Evolutionary conservation across 2,888 invertebrate genomes (phyloP), one percentile per base, ranked within the genome.

Genomic region (Drosophila greeni): DNA sequence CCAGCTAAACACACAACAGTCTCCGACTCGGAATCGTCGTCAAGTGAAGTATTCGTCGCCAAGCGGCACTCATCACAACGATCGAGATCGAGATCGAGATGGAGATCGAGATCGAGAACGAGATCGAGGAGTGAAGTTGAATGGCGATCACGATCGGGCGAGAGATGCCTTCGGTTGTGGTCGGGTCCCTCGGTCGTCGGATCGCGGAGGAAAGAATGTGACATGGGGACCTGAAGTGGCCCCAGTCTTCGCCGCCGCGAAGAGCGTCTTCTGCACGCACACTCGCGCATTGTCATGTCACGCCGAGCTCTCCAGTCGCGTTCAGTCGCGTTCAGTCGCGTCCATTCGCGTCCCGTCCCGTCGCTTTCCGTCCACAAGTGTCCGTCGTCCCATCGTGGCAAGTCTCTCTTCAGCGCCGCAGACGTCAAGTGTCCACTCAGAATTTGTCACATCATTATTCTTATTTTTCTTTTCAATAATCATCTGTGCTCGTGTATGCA

Each of bases 401-500:
- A 68, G 58, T 3, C 20, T 20, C 61, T 29, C 61, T 56, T 43
- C 59, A 55, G 47, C 71, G 76, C 65, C 54, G 73, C 66, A 51
- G 74, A 66, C 55, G 37, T 82, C 48, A 81, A 82, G 82, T 82
- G 68, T 74, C 83, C 83, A 82, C 82, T 80, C 71, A 75, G 76
- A 82, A 84, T 84, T 82, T 84, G 84, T 84, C 84, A 85, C 85
- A 84, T 84, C 84, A 84, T 84, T 84, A 85, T 84, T 85, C 85
- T 83, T 84, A 83, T 84, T 84, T 82, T 82, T 84, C 75, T 82
- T 80, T 82, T 71, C 69, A 76, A 76, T 73, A 79, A 79, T 79
- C 81, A 78, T 78, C 78, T 75, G 71, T 75, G 75, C 73, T 51
- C 51, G 51, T 56, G 56, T 37, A 48, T 56, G 49, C 49, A 37